Evolutionary conservation across 2,888 invertebrate genomes (phyloP), one percentile per base, ranked within the genome.

Genomic region (Drosophila vallismaia): DNA sequence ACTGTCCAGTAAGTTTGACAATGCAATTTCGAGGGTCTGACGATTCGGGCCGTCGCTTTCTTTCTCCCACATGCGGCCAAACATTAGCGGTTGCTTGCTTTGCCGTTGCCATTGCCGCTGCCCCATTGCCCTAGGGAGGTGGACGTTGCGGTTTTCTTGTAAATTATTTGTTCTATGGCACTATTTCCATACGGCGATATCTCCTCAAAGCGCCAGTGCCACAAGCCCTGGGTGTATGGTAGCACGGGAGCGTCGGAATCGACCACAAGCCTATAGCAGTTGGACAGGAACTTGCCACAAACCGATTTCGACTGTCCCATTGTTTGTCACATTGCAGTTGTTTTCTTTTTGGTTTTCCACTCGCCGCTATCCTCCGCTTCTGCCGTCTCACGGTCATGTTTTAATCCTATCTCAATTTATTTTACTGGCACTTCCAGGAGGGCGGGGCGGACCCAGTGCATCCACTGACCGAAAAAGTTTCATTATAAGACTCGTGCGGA

Each of bases 151-250:
- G 85, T 53, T 70, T 68, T 83, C 76, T 82, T 84, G 79, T 76
- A 86, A 83, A 77, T 80, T 86, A 87, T 85, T 87, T 86, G 86
- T 80, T 77, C 74, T 87, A 82, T 57, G 82, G 80, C 86, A 85
- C 78, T 75, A 77, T 85, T 78, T 78, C 72, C 33, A 38, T 40
- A 38, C 50, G 69, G 45, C 50, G 49, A n/a, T 54, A 68, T 69
- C 68, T 75, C 72, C 79, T 79, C 45, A 63, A 46, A 51, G 29
- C 40, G 38, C 19, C 2, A 8, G 44, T 54, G 46, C 29, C 50
- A 42, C 31, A 26, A 28, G 46, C 38, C 33, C 10, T 33, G 33
- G 10, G 10, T 4, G 33, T 10, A 33, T 2, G 5, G n/a, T 3
- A 28, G 68, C 72, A 76, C 26, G 33, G 40, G 48, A 48, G 44